Percentiles rank a stretch among this genome's conserved stretches.
These are phyloP conservation scores for Rhimphoctona megacephalus DNA, from an alignment of 2,888 invertebrate genomes.

Conservation along the genomic window DNA sequence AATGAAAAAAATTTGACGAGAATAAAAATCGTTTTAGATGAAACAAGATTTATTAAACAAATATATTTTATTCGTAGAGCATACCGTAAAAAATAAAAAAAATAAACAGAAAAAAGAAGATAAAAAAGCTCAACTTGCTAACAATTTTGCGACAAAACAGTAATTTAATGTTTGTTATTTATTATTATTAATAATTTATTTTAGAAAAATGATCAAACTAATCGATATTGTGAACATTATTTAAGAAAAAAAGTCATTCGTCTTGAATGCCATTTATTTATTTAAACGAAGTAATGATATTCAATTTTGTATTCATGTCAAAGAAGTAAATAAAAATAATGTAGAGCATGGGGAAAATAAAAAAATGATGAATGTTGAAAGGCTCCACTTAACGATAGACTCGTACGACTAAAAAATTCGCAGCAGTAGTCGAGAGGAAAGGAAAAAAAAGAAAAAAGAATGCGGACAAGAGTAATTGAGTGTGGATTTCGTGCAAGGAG, in stretches of 20 bases:
- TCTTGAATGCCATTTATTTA: background rate
- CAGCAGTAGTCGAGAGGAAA: background rate
- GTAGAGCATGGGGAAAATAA: background rate
- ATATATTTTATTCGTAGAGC: background rate
- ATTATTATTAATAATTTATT: background rate
- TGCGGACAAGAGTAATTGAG: conserved; percentile 13
- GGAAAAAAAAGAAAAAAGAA: conserved; percentile 15
- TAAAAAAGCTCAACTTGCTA: too few species aligned
- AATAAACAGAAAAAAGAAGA: too few species aligned
- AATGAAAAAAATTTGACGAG: background rate
- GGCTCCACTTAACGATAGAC: background rate
- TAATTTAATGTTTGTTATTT: background rate
- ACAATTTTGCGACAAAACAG: too few species aligned
- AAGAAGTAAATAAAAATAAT: conserved; percentile 5
- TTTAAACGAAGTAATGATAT: background rate
- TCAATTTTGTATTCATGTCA: background rate
- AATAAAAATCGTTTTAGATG: background rate
- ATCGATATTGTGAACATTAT: too few species aligned
- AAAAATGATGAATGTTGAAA: background rate
- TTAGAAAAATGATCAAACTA: background rate
- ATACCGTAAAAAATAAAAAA: background rate
- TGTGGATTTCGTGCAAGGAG: conserved; percentile 14
- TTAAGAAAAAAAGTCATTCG: background rate
- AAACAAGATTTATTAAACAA: background rate
- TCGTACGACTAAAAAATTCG: background rate